phyloP scores from a whole-genome alignment of 2,797 vertebrate species.

The Gymnopithys bicolor region DNA sequence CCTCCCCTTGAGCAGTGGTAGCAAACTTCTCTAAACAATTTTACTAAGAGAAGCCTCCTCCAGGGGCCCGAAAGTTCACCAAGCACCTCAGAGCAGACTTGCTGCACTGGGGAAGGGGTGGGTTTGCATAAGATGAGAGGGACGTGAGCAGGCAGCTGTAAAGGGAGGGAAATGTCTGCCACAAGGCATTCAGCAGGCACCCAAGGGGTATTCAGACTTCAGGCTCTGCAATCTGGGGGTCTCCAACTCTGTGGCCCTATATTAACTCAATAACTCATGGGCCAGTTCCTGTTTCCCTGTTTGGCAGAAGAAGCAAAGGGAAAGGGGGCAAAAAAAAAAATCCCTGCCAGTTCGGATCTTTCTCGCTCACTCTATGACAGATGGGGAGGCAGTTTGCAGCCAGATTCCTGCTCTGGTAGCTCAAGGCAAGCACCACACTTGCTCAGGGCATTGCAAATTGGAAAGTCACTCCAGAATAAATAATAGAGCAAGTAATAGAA shows the following conservation, averaged over 20 bases:
- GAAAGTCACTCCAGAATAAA: constrained; percentile 56
- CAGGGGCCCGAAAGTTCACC: background rate
- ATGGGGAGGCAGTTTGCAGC: constrained; percentile 62
- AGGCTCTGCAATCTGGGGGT: background rate
- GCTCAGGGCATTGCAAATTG: constrained; percentile 45
- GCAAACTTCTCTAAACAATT: background rate
- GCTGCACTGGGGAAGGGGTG: rapidly evolving
- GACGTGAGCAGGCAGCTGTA: background rate
- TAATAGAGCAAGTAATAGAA: constrained; percentile 34
- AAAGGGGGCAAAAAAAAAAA: background rate
- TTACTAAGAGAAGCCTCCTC: background rate
- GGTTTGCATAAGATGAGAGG: background rate
- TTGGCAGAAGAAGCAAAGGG: constrained; percentile 28
- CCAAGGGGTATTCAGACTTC: background rate
- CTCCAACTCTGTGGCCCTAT: background rate
- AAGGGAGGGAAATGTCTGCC: background rate
- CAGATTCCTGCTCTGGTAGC: constrained; percentile 64
- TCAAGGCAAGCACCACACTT: constrained; percentile 30
- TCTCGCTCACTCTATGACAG: constrained; percentile 6
- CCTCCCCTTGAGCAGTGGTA: background rate
- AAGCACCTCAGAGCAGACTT: rapidly evolving
- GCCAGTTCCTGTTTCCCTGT: constrained; percentile 22
- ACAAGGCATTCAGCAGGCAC: background rate
- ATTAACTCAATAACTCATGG: constrained; percentile 39
- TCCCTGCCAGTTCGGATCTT: constrained; percentile 36